Percentiles rank a stretch among this genome's conserved stretches.
Evolutionary conservation across 2,113 vertebrate genomes (phyloP).

Genomic region (Phylloscopus trochiloides): DNA sequence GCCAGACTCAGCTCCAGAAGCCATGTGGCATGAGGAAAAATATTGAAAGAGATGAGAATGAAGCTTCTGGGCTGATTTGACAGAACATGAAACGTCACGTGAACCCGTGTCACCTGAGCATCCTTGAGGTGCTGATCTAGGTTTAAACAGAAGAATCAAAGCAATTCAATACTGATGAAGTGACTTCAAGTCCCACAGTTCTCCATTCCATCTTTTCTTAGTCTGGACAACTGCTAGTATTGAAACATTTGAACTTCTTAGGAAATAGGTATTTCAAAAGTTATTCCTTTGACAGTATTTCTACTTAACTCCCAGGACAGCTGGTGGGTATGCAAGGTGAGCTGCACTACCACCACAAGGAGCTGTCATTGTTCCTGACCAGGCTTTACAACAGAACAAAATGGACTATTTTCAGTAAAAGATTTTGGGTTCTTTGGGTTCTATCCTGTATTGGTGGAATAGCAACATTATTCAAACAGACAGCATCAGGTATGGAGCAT

Average conservation of each 20-base stretch:
- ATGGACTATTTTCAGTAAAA: background rate
- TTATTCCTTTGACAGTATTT: background rate
- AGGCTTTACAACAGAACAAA: background rate
- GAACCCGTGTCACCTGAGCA: fast-evolving
- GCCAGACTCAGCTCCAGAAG: background rate
- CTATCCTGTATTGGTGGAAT: background rate
- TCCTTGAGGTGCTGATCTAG: background rate
- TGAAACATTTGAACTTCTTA: background rate
- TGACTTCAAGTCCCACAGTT: background rate
- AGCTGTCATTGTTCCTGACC: background rate
- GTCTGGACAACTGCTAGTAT: background rate
- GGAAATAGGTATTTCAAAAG: background rate
- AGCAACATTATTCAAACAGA: background rate
- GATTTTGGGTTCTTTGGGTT: background rate
- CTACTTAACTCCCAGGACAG: background rate
- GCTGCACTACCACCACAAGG: fast-evolving
- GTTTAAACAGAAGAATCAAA: background rate
- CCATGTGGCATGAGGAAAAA: background rate
- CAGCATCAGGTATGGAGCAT: background rate
- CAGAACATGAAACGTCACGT: background rate
- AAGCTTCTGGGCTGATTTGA: background rate
- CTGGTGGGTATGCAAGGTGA: background rate
- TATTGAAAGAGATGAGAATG: background rate
- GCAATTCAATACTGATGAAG: background rate
- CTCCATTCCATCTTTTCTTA: background rate